Evolutionary conservation across 2,797 vertebrate species (phyloP), one percentile per base, ranked within the genome.

Genomic region (Myotis daubentonii): DNA sequence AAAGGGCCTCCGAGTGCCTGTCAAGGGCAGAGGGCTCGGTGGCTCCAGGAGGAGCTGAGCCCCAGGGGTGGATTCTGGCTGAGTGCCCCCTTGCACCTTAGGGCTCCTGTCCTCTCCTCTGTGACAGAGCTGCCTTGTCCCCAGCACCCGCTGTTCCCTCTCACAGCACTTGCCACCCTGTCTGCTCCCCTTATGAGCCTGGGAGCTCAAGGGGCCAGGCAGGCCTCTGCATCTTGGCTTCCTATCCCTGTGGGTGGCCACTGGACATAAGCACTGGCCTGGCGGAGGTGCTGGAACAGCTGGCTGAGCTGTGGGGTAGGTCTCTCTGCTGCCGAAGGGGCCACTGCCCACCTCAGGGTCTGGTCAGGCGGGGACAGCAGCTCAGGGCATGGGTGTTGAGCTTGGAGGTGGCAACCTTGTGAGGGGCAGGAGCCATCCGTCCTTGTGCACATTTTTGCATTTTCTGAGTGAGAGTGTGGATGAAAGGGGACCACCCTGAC

Each of bases 81-180:
- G 60, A 57, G 65, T 9, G 8, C 68, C 8, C 23, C 3, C 55
- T 72, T 38, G 8, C 0, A 0, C 7, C 38, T 36, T 30, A 1
- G 6, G 7, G 12, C 1, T 68, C 17, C n/a, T 28, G 8, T 53
- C 36, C 49, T 33, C 47, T 44, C 28, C 55, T 68, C 51, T 65
- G 36, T 38, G 75, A 49, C 55, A 22, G 88, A 47, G 6, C 30
- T 19, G 22, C 38, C 16, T 49, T 25, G 12, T 55, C 41, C 49
- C 8, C 1, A 4, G 55, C 19, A 15, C n/a, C 17, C 0, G 0
- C 49, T 11, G 1, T 41, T 60, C 44, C 20, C 12, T 79, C 65
- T 38, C 17, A 10, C 0, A 74, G 71, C 17, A 5, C 10, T 47
- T 6, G 4, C 79, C 62, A 12, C 1, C 7, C 28, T 28, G 9